Evolutionary conservation across 2,797 vertebrate genomes (phyloP), one percentile per base, ranked within the genome.

Genomic region (Galago senegalensis): DNA sequence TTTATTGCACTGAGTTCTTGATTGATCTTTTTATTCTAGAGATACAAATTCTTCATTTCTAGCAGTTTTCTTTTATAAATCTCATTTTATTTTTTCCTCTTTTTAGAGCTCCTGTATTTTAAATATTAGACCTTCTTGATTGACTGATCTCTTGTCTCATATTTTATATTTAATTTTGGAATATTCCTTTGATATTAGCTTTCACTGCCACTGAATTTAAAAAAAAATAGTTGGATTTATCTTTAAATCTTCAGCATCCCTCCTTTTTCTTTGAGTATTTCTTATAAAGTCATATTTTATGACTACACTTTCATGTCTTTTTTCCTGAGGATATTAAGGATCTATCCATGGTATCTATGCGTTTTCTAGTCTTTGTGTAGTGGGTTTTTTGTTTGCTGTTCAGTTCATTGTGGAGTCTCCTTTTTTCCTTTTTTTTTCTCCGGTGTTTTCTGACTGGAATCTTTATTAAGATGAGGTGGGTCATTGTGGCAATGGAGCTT

Each of bases 91-190:
- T 89, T 84, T 61, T 92, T 93, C n/a, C 2, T 89, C 0, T 86
- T 89, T 75, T 21, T 46, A 31, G 18, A 76, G 76, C 1, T 61
- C 7, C 2, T 86, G 7, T 69, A 65, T 46, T 82, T 69, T 76
- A 56, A 31, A 84, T 89, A 27, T 53, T 96, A 63, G 12, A 70
- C 0, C 11, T 86, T 60, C 21, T 91, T 6, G 6, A 70, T n/a
- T 65, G 53, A 46, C 16, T 79, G n/a, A 11, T 46, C 49, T 58
- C 63, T 90, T 80, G 3, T 92, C 8, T 73, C 58, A 27, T 79
- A 72, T 49, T 92, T 76, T 82, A 72, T 31, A 56, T 75, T 96
- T 82, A 61, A 37, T 89, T 82, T 12, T 90, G 31, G 12, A 90
- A 49, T 86, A 87, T 77, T 77, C 13, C 29, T 37, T 72, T 85